A percentile compares a stretch with the other conserved stretches of the same genome.
Evolutionary conservation across 2,113 vertebrate species (phyloP).

Genomic region (Lichenostomus cassidix): DNA sequence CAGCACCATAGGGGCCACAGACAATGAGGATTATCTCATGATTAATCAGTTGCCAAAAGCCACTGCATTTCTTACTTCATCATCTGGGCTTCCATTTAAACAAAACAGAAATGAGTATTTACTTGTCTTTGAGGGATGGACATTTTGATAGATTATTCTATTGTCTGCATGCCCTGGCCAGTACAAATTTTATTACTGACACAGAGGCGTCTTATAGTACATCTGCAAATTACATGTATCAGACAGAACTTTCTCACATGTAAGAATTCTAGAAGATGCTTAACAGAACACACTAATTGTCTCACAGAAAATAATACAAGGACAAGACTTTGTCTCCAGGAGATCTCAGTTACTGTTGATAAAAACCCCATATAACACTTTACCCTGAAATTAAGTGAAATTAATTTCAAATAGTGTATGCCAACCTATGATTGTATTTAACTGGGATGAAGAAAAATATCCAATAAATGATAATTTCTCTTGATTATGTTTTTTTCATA

Average conservation of each 20-base stretch:
- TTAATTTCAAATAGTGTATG: not conserved
- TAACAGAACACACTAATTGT: not conserved
- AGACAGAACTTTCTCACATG: not conserved
- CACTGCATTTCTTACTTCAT: not conserved
- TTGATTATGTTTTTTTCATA: not conserved
- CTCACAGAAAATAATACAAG: not conserved
- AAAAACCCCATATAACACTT: not conserved
- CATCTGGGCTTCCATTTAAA: not conserved
- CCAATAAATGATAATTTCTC: not conserved
- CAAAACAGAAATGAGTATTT: not conserved
- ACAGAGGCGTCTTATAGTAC: not conserved
- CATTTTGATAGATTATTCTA: not conserved
- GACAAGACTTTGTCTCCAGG: not conserved
- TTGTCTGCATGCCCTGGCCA: not conserved
- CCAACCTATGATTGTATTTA: not conserved
- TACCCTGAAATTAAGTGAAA: not conserved
- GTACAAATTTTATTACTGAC: not conserved
- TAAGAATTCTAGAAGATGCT: not conserved
- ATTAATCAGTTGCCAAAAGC: not conserved
- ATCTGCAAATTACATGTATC: not conserved
- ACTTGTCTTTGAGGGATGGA: not conserved
- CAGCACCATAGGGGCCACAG: not conserved
- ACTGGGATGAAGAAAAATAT: not conserved
- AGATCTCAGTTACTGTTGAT: not conserved
- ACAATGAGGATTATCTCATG: not conserved